These are phyloP conservation scores for Heterocephalus glaber DNA, from an alignment of 2,113 vertebrate species.

Conservation along the genomic window DNA sequence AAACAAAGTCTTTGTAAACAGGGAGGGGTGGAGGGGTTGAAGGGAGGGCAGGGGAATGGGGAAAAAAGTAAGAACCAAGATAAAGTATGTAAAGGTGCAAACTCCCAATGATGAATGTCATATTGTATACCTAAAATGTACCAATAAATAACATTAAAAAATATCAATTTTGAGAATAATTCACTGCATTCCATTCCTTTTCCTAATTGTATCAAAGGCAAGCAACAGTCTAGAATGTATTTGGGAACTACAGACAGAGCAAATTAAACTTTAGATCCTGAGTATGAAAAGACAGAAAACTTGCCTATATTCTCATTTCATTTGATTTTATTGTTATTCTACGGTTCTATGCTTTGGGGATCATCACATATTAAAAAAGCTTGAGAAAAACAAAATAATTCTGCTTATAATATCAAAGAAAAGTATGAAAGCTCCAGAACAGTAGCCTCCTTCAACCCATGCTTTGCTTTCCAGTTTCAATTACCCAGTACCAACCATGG, in stretches of 20 bases:
- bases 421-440: neutral
- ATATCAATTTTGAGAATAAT: slow-evolving; percentile 1
- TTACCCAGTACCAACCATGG: neutral
- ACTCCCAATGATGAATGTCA: too few species aligned
- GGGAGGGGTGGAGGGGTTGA: too few species aligned
- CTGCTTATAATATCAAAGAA: neutral
- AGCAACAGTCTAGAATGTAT: neutral
- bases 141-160: too few species aligned
- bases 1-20: too few species aligned
- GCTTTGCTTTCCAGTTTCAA: neutral
- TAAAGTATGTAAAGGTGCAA: too few species aligned
- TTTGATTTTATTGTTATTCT: neutral
- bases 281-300: neutral
- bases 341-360: neutral
- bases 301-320: neutral
- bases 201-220: slow-evolving; percentile 4
- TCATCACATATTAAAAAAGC: neutral
- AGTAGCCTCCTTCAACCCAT: neutral
- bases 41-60: too few species aligned
- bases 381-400: neutral
- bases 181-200: neutral
- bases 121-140: too few species aligned
- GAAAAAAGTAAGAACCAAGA: too few species aligned
- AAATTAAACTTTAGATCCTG: neutral
- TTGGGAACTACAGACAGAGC: neutral